Evolutionary conservation across 2,888 invertebrate genomes (phyloP), one percentile per base, ranked within the genome.

Genomic region (Pollenia angustigena): DNA sequence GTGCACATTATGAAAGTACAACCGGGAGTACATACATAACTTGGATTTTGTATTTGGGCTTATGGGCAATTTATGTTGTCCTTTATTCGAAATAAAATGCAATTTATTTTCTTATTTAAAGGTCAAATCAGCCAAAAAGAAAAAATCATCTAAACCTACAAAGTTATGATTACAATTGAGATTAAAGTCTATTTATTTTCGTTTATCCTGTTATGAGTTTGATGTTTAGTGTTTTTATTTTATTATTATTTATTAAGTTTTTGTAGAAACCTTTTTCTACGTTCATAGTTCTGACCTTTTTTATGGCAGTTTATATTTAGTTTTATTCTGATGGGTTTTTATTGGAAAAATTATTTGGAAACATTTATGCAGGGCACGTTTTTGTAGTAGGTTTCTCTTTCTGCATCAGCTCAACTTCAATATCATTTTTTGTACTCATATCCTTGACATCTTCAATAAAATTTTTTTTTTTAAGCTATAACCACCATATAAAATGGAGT

Each of bases 221-320:
- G 42, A 54, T 78, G 46, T 56, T 74, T 66, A 4, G 18, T 42
- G 56, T 69, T 76, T 84, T 44, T 42, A n/a, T 60, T 60, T 52
- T 50, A 54, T 60, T 58, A 58, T 58, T 44, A 60, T 8, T 32
- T 32, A 42, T 8, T 50, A 62, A 18, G 52, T 68, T 69, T 50
- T 60, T 48, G 23, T 52, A 32, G 16, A 12, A 60, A 60, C 54
- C 40, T 46, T 81, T 54, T 18, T 18, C 46, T 44, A n/a, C 42
- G 54, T 62, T 16, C 16, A 50, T 23, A 48, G 40, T 18, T 62
- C 58, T 32, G 32, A 6, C 10, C 12, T 50, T 68, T 64, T 16
- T 50, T 18, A 52, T 56, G 23, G 46, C 90, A 90, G 2, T 90
- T 90, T 89, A 89, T 85, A 44, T 84, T 66, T 85, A 54, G 52